Base-by-base conservation (phyloP, 2,797 vertebrate species). In the Hydrocynus forskahlii region DNA sequence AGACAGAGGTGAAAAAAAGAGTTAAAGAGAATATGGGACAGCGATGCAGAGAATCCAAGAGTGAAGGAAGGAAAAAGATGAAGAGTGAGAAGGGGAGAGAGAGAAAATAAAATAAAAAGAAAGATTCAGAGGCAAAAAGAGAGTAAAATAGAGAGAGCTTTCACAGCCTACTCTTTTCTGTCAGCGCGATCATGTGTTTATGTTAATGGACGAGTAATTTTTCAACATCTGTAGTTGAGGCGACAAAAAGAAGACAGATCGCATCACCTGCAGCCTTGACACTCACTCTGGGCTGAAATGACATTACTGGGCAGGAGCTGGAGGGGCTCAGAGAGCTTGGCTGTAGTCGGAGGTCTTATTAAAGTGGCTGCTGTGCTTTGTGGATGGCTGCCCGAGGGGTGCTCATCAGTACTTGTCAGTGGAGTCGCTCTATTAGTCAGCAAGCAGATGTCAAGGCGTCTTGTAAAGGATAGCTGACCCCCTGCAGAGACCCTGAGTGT, bases 321-420 rank as follows among this genome's bases (percentile, higher is more conserved):
- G 67, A 73, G 70, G 38, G 72, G 78, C 50, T 21, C 4, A 6
- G 63, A 38, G 76, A 78, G 85, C 85, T 40, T 70, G 76, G 85
- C 55, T 43, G 63, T 38, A 64, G 73, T 77, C 52, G 12, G 75
- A 67, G 62, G 70, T 75, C 86, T 93, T 89, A 92, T 93, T 92
- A 91, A 89, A 88, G 79, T 80, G 14, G 60, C 77, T 84, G 89
- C 89, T 69, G 78, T 73, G 70, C 80, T 76, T 63, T 75, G 85
- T 79, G 86, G 86, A 89, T 82, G 86, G 85, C 84, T 79, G 83
- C 91, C 93, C 92, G 38, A 87, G 86, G 92, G 93, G 88, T 62
- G 76, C 91, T 92, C 92, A 94, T 95, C 92, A 92, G 91, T 95
- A 90, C 92, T 94, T 94, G 94, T 94, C 94, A 93, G 67, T 82